A percentile compares a stretch with the other conserved stretches of the same genome.
Evolutionary conservation across 2,888 invertebrate genomes (phyloP).

Genomic region (Pammene fasciana): DNA sequence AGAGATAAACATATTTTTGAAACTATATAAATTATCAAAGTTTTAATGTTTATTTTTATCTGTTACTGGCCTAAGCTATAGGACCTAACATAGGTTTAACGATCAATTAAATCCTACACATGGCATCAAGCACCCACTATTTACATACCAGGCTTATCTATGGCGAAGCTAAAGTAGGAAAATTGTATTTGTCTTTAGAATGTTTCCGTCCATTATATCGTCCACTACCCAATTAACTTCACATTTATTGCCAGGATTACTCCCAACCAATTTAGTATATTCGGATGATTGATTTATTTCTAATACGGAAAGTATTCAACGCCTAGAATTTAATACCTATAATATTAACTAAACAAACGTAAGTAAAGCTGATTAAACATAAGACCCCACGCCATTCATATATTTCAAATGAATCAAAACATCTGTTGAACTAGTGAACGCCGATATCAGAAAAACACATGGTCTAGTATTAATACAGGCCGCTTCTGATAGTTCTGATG

Average conservation of each 20-base stretch:
- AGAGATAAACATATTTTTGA: too few species aligned
- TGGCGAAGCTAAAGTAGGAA: not conserved
- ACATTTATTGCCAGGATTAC: too few species aligned
- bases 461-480: constrained; percentile 1
- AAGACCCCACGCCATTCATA: constrained; percentile 24
- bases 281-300: not conserved
- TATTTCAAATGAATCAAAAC: constrained; percentile 33
- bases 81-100: not conserved
- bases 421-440: constrained; percentile 21
- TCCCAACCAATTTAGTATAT: too few species aligned
- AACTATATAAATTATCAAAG: too few species aligned
- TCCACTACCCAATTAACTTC: too few species aligned
- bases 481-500: constrained; percentile 24
- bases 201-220: too few species aligned
- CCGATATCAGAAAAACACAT: constrained; percentile 19
- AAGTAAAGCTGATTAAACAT: constrained; percentile 34
- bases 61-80: not conserved
- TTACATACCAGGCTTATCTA: not conserved
- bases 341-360: not conserved
- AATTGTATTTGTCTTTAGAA: too few species aligned
- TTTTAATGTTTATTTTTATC: too few species aligned
- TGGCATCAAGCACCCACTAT: not conserved
- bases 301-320: not conserved
- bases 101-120: not conserved
- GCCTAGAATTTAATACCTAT: too few species aligned